phyloP scores from a whole-genome alignment of 2,113 vertebrate genomes.

The Alethe castanea region DNA sequence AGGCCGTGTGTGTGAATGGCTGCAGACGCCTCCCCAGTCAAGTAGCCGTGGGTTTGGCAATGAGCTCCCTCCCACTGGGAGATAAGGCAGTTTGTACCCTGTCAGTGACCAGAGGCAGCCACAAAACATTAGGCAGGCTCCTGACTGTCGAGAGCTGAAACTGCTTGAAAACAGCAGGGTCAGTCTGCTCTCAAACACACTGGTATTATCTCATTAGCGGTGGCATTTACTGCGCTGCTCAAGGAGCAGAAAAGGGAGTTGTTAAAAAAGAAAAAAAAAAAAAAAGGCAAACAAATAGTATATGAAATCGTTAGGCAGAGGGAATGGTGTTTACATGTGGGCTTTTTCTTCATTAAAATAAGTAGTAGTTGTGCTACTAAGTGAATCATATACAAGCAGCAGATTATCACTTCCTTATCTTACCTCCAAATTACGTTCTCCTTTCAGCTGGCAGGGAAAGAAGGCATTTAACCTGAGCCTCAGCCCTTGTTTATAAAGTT shows the following conservation, averaged over 20 bases:
- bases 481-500: background rate
- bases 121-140: conserved; percentile 73
- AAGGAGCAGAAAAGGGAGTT: conserved; percentile 21
- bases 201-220: conserved; percentile 73
- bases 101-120: conserved; percentile 72
- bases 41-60: conserved; percentile 64
- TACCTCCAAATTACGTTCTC: background rate
- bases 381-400: background rate
- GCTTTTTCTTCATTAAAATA: background rate
- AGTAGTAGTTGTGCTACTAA: background rate
- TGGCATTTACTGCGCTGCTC: conserved; percentile 55
- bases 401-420: background rate
- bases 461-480: background rate
- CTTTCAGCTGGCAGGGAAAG: background rate
- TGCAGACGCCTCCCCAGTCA: conserved; percentile 23
- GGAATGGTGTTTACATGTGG: background rate
- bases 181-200: conserved; percentile 57
- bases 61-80: conserved; percentile 52
- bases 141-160: conserved; percentile 67
- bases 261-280: background rate
- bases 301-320: background rate
- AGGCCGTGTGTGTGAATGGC: background rate
- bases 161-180: conserved; percentile 61
- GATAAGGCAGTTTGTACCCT: conserved; percentile 71
- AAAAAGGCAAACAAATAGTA: background rate